Conservation (phyloP, 1,140 invertebrate genomes). For the Meteorus sp. region DNA sequence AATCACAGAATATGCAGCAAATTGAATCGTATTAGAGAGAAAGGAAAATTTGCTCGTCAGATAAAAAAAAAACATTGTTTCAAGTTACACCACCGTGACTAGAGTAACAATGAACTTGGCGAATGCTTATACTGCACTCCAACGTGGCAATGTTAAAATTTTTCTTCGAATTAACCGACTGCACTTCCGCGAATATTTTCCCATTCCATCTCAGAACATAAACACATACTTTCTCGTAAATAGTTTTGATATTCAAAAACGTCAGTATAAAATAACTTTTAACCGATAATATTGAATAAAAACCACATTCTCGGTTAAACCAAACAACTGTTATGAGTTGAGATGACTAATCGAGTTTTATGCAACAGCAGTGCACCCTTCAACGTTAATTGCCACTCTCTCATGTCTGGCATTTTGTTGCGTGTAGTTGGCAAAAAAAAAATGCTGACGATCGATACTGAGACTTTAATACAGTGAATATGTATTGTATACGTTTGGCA, state of each 20-base stretch:
- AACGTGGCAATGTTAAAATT: not conserved
- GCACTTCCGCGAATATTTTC: conserved; percentile 26
- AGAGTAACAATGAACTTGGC: conserved; percentile 32
- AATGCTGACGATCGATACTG: not conserved
- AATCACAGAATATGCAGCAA: no score
- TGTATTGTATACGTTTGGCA: no score
- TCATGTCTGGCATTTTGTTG: no score
- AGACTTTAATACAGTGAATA: no score
- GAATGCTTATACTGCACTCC: not conserved
- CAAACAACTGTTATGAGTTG: not conserved
- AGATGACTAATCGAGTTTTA: not conserved
- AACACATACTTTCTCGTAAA: not conserved
- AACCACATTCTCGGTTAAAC: no score
- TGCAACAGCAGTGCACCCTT: no score
- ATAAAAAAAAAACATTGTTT: conserved; percentile 4
- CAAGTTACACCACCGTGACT: conserved; percentile 14
- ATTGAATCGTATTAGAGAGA: not conserved
- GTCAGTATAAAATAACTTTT: no score
- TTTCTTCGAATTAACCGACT: conserved; percentile 24
- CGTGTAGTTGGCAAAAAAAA: not conserved
- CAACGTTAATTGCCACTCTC: no score
- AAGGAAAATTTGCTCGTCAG: not conserved
- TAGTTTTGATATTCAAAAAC: not conserved
- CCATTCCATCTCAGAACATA: not conserved
- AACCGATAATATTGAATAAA: no score